Conservation (phyloP, 2,113 vertebrate species). For the Isurus oxyrinchus region DNA sequence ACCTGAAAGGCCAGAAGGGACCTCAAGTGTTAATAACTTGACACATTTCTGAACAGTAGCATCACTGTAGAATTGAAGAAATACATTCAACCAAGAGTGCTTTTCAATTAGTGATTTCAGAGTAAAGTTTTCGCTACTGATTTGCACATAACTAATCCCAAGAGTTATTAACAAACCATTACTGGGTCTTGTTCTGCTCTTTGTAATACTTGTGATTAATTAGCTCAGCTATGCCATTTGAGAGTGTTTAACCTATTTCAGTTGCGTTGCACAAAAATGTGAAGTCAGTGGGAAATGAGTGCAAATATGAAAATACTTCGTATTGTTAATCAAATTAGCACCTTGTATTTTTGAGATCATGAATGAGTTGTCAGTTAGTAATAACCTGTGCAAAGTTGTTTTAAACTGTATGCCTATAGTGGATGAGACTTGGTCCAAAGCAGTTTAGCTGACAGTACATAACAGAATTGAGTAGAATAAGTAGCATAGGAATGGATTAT, state of each 20-base stretch:
- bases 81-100: background rate
- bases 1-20: background rate
- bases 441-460: background rate
- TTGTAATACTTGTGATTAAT: background rate
- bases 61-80: background rate
- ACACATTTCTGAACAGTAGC: background rate
- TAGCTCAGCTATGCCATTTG: background rate
- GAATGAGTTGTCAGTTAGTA: no score
- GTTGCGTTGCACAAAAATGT: background rate
- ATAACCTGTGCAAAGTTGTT: background rate
- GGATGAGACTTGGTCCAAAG: background rate
- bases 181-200: background rate
- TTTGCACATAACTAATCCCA: background rate
- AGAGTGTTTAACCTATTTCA: background rate
- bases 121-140: background rate
- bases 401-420: background rate
- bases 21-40: background rate
- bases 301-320: no score
- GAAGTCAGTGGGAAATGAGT: background rate
- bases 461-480: background rate
- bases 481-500: no score
- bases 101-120: background rate
- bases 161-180: background rate
- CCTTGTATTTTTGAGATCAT: no score
- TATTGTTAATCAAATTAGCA: no score